These are phyloP conservation scores for Megalurothrips usitatus DNA, from an alignment of 2,888 invertebrate genomes.

Conservation along the genomic window DNA sequence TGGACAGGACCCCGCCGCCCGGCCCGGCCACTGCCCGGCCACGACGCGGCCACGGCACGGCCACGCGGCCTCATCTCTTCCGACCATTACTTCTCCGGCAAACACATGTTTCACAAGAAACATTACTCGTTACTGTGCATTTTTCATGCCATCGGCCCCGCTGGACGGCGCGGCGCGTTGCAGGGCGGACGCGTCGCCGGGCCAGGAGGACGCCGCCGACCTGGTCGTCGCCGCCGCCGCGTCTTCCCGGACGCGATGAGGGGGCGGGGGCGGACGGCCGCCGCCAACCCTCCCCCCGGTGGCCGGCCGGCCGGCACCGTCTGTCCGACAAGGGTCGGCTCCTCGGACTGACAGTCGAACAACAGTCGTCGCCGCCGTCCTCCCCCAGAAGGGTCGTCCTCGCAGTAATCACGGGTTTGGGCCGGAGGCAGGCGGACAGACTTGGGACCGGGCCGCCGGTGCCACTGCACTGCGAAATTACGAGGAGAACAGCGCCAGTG, in stretches of 20 bases:
- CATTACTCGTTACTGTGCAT: constrained; percentile 1
- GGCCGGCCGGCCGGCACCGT: no score
- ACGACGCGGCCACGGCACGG: no score
- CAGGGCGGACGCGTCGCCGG: background rate
- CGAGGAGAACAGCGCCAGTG: no score
- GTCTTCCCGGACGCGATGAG: no score
- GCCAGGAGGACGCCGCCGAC: background rate
- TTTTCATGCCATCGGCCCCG: background rate
- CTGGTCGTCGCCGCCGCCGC: background rate
- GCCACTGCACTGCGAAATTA: no score
- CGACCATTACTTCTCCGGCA: background rate
- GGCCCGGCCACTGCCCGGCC: no score
- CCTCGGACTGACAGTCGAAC: background rate
- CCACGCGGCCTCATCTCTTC: no score
- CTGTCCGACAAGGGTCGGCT: no score
- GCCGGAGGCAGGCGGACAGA: no score
- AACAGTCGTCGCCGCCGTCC: background rate
- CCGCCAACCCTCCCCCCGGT: no score
- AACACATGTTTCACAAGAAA: constrained; percentile 1
- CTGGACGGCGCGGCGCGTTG: background rate
- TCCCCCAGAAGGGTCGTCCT: background rate
- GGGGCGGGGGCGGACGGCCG: background rate
- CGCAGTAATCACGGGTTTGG: background rate
- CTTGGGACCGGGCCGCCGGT: no score
- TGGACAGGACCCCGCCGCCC: no score